A percentile compares a stretch with the other conserved stretches of the same genome.
These are phyloP conservation scores for Acrocephalus arundinaceus DNA, from an alignment of 2,113 vertebrate genomes.

Conservation along the genomic window DNA sequence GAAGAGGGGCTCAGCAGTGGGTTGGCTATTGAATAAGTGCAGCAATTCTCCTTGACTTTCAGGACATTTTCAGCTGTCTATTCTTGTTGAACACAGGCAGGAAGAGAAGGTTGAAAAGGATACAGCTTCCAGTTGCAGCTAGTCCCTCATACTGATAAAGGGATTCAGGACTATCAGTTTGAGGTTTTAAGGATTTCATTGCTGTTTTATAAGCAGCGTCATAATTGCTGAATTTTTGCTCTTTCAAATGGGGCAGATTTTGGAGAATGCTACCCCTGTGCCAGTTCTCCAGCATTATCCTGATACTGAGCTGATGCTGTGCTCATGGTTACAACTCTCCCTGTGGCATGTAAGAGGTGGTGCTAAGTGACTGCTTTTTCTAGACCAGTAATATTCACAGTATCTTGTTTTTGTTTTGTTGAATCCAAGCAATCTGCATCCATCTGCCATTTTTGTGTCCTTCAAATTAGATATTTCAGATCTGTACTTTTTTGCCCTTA, in stretches of 20 bases:
- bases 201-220: not conserved
- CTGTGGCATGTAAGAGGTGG: not conserved
- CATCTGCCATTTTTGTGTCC: not conserved
- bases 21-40: not conserved
- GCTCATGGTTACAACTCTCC: not conserved
- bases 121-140: not conserved
- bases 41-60: not conserved
- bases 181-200: not conserved
- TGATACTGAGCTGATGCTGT: not conserved
- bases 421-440: not conserved
- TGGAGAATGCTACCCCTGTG: rapidly evolving
- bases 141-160: not conserved
- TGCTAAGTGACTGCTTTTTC: not conserved
- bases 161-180: not conserved
- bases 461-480: not conserved
- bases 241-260: not conserved
- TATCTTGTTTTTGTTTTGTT: not conserved
- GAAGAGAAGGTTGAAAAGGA: not conserved
- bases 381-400: not conserved
- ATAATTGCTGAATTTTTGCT: not conserved
- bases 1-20: not conserved
- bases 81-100: not conserved
- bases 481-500: not conserved
- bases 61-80: not conserved
- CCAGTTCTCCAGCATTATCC: not conserved